Percentiles rank a stretch among this genome's conserved stretches.
Evolutionary conservation across 2,797 vertebrate species (phyloP).

Genomic region (Pteronotus mesoamericanus): DNA sequence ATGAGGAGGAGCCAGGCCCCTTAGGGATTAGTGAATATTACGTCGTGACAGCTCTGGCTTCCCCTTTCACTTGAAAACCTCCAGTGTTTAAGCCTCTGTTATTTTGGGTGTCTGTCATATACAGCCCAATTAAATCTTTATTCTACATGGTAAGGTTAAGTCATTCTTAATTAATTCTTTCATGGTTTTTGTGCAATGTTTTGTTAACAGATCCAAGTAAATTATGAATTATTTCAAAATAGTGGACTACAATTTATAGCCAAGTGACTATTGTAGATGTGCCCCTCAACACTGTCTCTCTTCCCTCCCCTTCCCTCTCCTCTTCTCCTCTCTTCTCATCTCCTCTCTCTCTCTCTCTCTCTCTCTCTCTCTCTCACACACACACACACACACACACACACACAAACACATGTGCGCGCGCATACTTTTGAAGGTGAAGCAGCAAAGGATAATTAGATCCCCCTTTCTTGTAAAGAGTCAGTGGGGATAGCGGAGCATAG

Average conservation of each 20-base stretch:
- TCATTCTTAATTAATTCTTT: not conserved
- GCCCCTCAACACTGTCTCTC: not conserved
- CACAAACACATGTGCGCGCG: not conserved
- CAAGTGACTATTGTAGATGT: not conserved
- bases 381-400: not conserved
- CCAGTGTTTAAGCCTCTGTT: not conserved
- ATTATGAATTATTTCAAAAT: not conserved
- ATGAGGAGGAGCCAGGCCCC: not conserved
- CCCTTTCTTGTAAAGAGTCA: not conserved
- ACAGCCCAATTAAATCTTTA: not conserved
- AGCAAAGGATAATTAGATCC: accelerated
- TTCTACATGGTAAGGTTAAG: not conserved
- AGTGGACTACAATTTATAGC: not conserved
- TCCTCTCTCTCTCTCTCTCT: no score
- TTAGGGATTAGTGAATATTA: not conserved
- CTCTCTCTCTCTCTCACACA: no score
- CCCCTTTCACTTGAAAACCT: not conserved
- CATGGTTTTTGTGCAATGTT: not conserved
- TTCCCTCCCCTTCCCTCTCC: no score
- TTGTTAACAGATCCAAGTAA: not conserved
- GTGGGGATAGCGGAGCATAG: accelerated
- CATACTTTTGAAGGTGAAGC: not conserved
- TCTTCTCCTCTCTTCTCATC: no score
- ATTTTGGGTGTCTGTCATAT: not conserved
- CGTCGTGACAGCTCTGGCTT: not conserved